Base-by-base conservation (phyloP, 2,113 vertebrate species). In the Megaceryle maxima region DNA sequence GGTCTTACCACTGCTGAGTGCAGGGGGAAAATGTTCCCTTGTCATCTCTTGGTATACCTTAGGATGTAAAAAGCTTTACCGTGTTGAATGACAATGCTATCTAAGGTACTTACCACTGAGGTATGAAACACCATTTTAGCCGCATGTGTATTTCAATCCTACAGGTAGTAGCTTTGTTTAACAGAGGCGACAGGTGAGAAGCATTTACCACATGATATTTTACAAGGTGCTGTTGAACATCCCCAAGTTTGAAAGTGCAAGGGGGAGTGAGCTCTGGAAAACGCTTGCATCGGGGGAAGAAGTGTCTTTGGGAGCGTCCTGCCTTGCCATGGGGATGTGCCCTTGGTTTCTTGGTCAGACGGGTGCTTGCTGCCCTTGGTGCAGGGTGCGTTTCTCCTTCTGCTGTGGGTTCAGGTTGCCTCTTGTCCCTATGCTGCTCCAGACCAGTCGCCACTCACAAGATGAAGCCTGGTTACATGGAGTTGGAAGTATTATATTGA, bases 211-310 rank as follows among this genome's bases (percentile, higher is more conserved):
- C 22, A 11, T 5, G 0, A 25, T 9, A 4, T 43, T 66, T 92
- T n/a, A 37, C n/a, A 35, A 31, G 28, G 20, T 37, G 31, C 37
- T n/a, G 0, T n/a, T 35, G 55, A 77, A 21, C 16, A 64, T 26
- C 26, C n/a, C 50, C 22, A 8, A 3, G 8, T 53, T 66, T 6
- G 50, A 44, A 75, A 53, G 22, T 1, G 6, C n/a, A 16, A 26
- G n/a, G 18, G 0, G 3, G 14, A 13, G 11, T 0, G 0, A 50
- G 21, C 35, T 44, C 16, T 44, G 46, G 16, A 29, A 64, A 29
- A 6, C 11, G 5, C 5, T 68, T 44, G 1, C 0, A 2, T 26
- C 43, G 5, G 5, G 33, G 9, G 35, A 25, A 39, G 25, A 25
- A 39, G 9, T 18, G 13, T 16, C 24, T 81, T 73, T 29, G 29